A percentile compares a stretch with the other conserved stretches of the same genome.
phyloP scores from a whole-genome alignment of 2,888 invertebrate species.

The Lithophane socia region DNA sequence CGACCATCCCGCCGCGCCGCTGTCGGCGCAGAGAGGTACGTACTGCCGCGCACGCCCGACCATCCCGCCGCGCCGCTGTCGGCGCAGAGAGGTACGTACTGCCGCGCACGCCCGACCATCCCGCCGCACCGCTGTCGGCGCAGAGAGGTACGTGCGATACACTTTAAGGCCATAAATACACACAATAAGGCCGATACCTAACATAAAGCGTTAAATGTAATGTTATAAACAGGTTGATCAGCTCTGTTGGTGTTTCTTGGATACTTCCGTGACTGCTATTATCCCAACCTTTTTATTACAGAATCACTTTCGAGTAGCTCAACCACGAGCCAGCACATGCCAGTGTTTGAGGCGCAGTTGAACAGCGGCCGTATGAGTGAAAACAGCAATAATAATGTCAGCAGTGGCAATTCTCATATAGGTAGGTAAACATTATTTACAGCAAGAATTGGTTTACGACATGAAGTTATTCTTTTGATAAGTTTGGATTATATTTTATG shows the following conservation, averaged over 20 bases:
- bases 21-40: background rate
- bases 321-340: conserved; percentile 88
- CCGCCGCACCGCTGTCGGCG: background rate
- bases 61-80: background rate
- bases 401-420: conserved; percentile 75
- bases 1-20: no score
- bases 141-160: no score
- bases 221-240: no score
- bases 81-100: background rate
- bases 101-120: background rate
- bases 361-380: conserved; percentile 77
- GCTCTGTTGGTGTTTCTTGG: background rate
- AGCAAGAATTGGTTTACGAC: background rate
- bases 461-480: background rate
- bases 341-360: conserved; percentile 76
- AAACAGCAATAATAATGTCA: conserved; percentile 74
- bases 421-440: conserved; percentile 63
- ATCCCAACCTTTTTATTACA: conserved; percentile 65
- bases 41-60: conserved; percentile 1
- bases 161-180: no score
- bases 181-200: no score
- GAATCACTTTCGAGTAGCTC: conserved; percentile 92
- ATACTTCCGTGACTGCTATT: background rate
- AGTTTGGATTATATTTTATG: background rate
- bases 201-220: no score